Conservation (phyloP, 2,888 invertebrate genomes). For the Polydrusus tereticollis region DNA sequence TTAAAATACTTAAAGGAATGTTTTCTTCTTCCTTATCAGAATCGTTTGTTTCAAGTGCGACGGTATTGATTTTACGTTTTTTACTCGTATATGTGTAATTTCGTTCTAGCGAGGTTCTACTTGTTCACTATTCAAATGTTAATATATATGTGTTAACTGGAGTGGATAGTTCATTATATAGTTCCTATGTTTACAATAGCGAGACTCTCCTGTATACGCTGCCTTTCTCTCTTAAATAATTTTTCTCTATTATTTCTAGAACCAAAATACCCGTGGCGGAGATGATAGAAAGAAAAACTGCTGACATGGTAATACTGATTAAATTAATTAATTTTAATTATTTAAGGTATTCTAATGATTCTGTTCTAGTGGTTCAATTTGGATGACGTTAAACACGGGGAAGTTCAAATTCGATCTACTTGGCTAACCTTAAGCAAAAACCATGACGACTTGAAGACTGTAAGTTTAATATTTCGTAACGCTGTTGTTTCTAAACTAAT, state of each 20-base stretch:
- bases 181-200: too few relatives aligned
- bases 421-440: conserved; percentile 88
- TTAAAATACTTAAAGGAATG: too few relatives aligned
- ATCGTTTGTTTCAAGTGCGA: too few relatives aligned
- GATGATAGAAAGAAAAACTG: conserved; percentile 70
- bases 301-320: conserved; percentile 77
- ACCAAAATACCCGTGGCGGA: conserved; percentile 77
- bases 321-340: too few relatives aligned
- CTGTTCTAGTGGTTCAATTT: conserved; percentile 88
- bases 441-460: conserved; percentile 78
- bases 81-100: too few relatives aligned
- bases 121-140: too few relatives aligned
- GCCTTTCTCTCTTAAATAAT: neutral
- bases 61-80: too few relatives aligned
- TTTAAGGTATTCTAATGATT: too few relatives aligned
- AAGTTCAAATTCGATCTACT: conserved; percentile 87
- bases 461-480: conserved; percentile 66
- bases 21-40: too few relatives aligned
- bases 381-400: conserved; percentile 94
- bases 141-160: too few relatives aligned
- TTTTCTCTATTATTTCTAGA: conserved; percentile 67
- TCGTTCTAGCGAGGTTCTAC: too few relatives aligned
- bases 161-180: too few relatives aligned
- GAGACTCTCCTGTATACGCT: neutral
- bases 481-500: neutral